Percentiles rank a stretch among this genome's conserved stretches.
These are phyloP conservation scores for Drosophila barbarae DNA, from an alignment of 2,888 invertebrate genomes.

Conservation along the genomic window DNA sequence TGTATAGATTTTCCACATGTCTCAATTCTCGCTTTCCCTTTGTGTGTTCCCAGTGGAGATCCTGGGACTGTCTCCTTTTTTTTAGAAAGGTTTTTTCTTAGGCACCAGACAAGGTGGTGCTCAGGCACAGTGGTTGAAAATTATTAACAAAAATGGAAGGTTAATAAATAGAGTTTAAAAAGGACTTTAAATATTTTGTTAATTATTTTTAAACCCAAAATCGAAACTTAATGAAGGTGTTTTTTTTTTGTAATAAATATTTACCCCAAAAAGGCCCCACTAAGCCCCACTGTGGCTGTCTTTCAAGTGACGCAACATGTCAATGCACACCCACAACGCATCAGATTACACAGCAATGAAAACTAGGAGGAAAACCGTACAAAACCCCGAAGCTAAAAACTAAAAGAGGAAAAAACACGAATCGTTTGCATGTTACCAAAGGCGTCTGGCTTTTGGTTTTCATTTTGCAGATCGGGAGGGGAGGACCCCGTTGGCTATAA, in stretches of 20 bases:
- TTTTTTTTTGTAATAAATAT: too few relatives aligned
- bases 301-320: constrained; percentile 45
- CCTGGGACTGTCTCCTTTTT: neutral
- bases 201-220: neutral
- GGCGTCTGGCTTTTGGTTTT: constrained; percentile 41
- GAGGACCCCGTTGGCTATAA: neutral
- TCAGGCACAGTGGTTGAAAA: constrained; percentile 1
- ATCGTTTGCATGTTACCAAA: constrained; percentile 54
- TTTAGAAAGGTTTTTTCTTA: constrained; percentile 21
- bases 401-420: constrained; percentile 25
- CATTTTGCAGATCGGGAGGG: neutral
- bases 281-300: constrained; percentile 31
- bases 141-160: too few relatives aligned
- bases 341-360: constrained; percentile 59
- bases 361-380: constrained; percentile 64
- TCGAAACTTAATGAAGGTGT: neutral
- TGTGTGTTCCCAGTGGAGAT: constrained; percentile 5
- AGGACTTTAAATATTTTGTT: too few relatives aligned
- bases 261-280: too few relatives aligned
- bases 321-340: constrained; percentile 41
- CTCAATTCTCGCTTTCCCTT: constrained; percentile 18
- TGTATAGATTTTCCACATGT: constrained; percentile 60
- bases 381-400: constrained; percentile 32
- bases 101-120: neutral
- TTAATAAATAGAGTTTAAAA: neutral